Conservation (phyloP, 2,113 vertebrate species). For the Leptobrachium leishanense region DNA sequence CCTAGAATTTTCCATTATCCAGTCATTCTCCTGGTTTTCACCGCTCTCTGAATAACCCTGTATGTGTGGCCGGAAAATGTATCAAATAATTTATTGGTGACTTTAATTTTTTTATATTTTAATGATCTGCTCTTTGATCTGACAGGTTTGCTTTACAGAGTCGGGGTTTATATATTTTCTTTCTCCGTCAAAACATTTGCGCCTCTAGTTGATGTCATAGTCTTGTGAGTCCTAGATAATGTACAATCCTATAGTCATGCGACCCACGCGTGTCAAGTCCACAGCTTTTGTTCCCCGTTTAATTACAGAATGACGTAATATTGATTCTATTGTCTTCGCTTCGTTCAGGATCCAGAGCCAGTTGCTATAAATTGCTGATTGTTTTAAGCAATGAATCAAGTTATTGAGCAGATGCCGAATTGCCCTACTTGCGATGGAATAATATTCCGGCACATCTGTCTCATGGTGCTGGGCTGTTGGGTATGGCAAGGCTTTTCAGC, state of each 20-base stretch:
- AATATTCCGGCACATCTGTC: no score
- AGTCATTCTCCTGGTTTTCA: no score
- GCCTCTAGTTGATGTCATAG: slow-evolving; percentile 23
- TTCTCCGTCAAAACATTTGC: neutral
- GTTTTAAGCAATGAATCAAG: slow-evolving; percentile 22
- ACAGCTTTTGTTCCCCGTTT: slow-evolving; percentile 28
- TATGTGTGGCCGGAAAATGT: no score
- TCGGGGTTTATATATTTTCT: neutral
- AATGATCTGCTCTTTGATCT: no score
- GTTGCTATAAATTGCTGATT: slow-evolving; percentile 35
- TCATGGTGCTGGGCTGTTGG: no score
- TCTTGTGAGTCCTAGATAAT: slow-evolving; percentile 18
- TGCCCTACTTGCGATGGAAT: neutral
- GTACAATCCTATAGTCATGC: slow-evolving; percentile 33
- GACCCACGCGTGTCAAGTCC: slow-evolving; percentile 15
- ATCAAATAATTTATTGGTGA: no score
- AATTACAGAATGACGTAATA: slow-evolving; percentile 33
- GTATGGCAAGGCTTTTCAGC: no score
- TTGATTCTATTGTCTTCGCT: slow-evolving; percentile 9
- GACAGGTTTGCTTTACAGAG: no score
- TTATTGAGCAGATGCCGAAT: neutral
- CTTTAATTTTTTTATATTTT: no score
- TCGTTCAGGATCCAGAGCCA: slow-evolving; percentile 1
- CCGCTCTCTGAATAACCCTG: no score
- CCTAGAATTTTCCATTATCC: no score